Base-by-base conservation (phyloP, 2,888 invertebrate genomes). In the Sepiola atlantica region DNA sequence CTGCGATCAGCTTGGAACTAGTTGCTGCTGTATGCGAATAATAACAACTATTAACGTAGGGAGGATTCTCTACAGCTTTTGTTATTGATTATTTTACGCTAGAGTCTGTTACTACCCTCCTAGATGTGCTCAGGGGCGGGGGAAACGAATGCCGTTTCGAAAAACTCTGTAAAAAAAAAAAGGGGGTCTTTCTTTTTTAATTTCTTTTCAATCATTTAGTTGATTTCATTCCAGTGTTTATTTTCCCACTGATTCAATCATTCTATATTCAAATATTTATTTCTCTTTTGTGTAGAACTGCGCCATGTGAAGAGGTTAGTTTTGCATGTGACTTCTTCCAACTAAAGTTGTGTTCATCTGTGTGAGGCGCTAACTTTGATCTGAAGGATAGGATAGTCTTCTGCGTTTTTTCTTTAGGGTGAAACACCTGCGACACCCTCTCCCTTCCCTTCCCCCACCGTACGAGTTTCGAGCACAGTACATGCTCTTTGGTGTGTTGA, bases 351-450 rank as follows among this genome's bases (percentile, higher is more conserved):
- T 20, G 20, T 57, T 57, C 20, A n/a, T 77, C 2, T 16, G n/a
- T n/a, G 18, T n/a, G n/a, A 2, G 18, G 77, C n/a, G n/a, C 77
- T n/a, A 77, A 77, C n/a, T n/a, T 16, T 18, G 1, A 32, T 4
- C 16, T 4, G n/a, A n/a, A 32, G 16, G 12, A 10, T 1, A 0
- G 14, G 2, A n/a, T 0, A 14, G 14, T 0, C n/a, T 77, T 2
- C n/a, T 18, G 20, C 20, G 14, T 57, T 20, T 0, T 57, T 57
- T 57, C 6, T 57, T 57, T 57, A 6, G 24, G 6, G 3, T 45
- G 8, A 45, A 45, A 8, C 45, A 45, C 45, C 45, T 45, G 45
- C 45, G 4, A 45, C 45, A 45, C 45, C 45, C 45, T 45, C 45
- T 45, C 45, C 45, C 45, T 45, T 8, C 45, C 45, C 45, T 8